phyloP scores from a whole-genome alignment of 2,797 vertebrate genomes.

The Hapalemur alaotrensis region DNA sequence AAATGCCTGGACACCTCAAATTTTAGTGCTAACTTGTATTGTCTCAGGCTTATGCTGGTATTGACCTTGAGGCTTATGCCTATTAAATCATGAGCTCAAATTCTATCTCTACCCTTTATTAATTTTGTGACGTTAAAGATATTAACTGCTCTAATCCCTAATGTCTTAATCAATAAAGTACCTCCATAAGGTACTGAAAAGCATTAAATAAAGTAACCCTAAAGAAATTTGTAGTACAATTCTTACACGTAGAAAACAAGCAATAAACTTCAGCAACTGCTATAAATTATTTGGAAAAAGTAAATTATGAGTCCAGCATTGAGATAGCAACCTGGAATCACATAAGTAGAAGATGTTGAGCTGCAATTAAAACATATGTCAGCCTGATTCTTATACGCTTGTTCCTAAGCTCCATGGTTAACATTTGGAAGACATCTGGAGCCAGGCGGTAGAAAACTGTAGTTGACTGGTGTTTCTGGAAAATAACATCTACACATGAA shows the following conservation, averaged over 20 bases:
- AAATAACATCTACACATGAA: neutral
- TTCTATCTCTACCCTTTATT: neutral
- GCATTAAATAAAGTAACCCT: neutral
- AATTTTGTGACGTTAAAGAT: neutral
- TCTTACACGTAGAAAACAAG: neutral
- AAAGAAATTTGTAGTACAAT: neutral
- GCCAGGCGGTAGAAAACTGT: rapidly evolving
- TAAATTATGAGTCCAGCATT: neutral
- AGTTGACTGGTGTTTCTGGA: neutral
- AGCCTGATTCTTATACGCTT: neutral
- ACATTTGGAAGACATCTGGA: neutral
- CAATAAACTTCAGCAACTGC: neutral
- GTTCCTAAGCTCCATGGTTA: neutral
- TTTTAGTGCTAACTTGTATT: neutral
- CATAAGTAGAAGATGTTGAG: neutral
- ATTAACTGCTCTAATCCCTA: neutral
- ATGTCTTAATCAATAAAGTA: neutral
- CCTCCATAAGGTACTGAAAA: neutral
- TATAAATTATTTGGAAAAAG: neutral
- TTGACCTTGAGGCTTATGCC: neutral
- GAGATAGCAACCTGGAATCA: neutral
- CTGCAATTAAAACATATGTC: neutral
- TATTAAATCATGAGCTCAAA: neutral
- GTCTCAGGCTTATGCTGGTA: neutral
- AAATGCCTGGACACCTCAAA: neutral